Evolutionary conservation across 2,797 vertebrate genomes (phyloP), one percentile per base, ranked within the genome.

Genomic region (Neopelma chrysocephalum): DNA sequence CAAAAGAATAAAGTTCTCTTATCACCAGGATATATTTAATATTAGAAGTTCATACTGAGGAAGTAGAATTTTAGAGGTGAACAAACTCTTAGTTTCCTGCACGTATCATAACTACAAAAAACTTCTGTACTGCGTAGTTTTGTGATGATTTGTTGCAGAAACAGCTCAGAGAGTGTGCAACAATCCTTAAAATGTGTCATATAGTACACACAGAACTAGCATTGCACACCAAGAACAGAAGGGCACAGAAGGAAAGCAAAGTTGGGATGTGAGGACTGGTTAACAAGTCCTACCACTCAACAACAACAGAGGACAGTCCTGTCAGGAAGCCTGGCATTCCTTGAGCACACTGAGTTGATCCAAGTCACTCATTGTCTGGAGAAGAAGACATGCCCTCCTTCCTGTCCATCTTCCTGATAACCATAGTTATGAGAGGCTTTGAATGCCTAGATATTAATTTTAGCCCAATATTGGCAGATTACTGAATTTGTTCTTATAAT

Each of bases 311-410:
- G 10, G 18, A 68, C 14, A 29, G 14, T 25, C 6, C 0, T 2
- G 8, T 31, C 66, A 65, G 57, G 32, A 31, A 62, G 15, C 14
- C 9, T 36, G 25, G 18, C 34, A 11, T 56, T 70, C n/a, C 47
- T 27, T 1, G 3, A 65, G 14, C 14, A 47, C 19, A 40, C 7
- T 2, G 1, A 6, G 9, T 29, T 60, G 16, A 16, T 75, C 51
- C 0, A 1, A 75, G 29, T 31, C 2, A 1, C 14, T 79, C 1
- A 1, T 12, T 58, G 17, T 36, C 42, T 45, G 60, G 42, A 78
- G 43, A 60, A 64, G 29, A 42, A 43, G 5, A 23, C 38, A 61
- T 38, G 11, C 26, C 31, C 50, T 48, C 14, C 16, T 76, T 61
- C 38, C 53, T 47, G 20, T 14, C 34, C 50, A 58, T 17, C 17